Evolutionary conservation across 2,113 vertebrate genomes (phyloP), one percentile per base, ranked within the genome.

Genomic region (Pagrus major): DNA sequence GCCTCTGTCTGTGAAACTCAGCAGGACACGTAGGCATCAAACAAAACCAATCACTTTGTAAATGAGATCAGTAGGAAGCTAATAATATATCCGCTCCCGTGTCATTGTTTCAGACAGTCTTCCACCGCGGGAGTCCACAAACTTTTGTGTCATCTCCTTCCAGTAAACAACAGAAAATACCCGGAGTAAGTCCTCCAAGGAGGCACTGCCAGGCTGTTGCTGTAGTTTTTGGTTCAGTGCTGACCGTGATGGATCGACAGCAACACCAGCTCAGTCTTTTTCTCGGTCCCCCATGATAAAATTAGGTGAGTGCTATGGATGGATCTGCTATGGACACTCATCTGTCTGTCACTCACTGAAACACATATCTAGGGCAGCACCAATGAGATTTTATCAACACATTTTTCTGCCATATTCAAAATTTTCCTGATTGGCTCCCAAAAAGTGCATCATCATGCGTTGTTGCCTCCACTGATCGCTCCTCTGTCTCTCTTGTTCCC

Each of bases 21-120:
- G 89, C 78, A 71, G 78, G 75, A 71, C 78, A 60, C 2, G 33
- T 23, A 65, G 76, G 56, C 81, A 77, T 89, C 82, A 83, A 61
- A 77, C 47, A 58, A 85, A 93, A 88, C 78, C 87, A 93, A 91
- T 93, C 87, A 86, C 83, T 88, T 90, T 89, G 84, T 88, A 91
- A 92, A 92, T 92, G 72, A 93, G 86, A 91, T 87, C 89, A 86
- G 91, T 83, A 31, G 91, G 91, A 89, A 79, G 84, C 82, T 87
- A 89, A 92, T 89, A 86, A 89, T 80, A 75, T 63, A 87, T 80
- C 74, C 5, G 25, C 82, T 80, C 56, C 44, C 2, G 76, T 86
- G 88, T 78, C 75, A 80, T 61, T 63, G 84, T 84, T 74, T 82
- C 67, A 67, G 61, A 77, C 70, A 39, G 82, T 54, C 64, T 39